Conservation (phyloP, 2,797 vertebrate species). For the Percopsis omiscomaycus region DNA sequence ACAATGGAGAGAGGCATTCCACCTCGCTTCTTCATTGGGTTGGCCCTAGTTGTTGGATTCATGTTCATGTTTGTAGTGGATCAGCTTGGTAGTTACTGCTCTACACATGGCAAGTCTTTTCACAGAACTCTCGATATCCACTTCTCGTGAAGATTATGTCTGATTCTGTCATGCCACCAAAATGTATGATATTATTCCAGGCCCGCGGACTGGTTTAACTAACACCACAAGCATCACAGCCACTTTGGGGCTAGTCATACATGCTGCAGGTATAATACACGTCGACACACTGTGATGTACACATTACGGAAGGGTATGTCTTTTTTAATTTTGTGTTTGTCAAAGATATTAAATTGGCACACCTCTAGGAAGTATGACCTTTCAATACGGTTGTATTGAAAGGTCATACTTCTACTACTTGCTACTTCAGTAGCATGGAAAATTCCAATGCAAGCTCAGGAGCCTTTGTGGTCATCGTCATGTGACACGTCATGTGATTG, state of each 20-base stretch:
- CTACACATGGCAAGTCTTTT: conserved; percentile 55
- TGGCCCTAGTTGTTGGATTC: conserved; percentile 79
- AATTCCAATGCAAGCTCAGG: conserved; percentile 9
- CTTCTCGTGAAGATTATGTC: neutral
- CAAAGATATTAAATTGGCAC: neutral
- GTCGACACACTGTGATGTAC: neutral
- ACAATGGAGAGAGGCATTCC: conserved; percentile 39
- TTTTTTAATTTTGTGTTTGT: conserved; percentile 15
- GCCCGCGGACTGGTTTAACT: conserved; percentile 42
- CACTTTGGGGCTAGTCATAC: conserved; percentile 72
- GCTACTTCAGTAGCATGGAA: neutral
- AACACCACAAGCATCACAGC: conserved; percentile 64
- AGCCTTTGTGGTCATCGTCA: conserved; percentile 15
- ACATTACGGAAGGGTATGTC: neutral
- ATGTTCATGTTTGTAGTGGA: conserved; percentile 83
- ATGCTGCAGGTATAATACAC: conserved; percentile 68
- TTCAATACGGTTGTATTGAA: neutral
- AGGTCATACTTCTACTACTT: neutral
- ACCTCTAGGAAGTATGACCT: neutral
- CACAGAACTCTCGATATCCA: neutral
- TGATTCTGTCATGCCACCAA: neutral
- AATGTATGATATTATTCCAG: conserved; percentile 58
- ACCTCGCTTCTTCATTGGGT: conserved; percentile 73
- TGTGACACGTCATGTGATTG: conserved; percentile 54
- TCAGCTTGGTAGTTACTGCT: conserved; percentile 74